Evolutionary conservation across 2,113 vertebrate genomes (phyloP), one percentile per base, ranked within the genome.

Genomic region (Speoplatyrhinus poulsoni): DNA sequence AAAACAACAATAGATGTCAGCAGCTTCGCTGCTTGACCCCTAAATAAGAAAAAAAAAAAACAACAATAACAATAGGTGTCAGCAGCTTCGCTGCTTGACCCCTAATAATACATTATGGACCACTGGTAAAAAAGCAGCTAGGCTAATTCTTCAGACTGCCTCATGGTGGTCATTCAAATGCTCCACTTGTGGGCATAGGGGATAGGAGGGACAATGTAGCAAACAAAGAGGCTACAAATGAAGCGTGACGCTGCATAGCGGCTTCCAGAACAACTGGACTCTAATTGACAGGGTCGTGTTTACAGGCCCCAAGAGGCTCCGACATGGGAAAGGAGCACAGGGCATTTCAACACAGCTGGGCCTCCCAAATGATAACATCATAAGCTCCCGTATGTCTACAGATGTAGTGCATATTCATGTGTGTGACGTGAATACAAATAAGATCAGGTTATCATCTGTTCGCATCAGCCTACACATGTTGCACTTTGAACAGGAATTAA

Each of bases 241-340:
- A 80, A 53, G 65, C 33, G 2, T 55, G 62, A 54, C 64, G 80
- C 69, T 80, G 58, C 70, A 73, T 52, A 69, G 65, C 69, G 65
- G 67, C 62, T 60, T 81, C 69, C 62, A 72, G 48, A 77, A 69
- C 47, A 83, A 67, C 75, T 67, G 54, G 55, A 67, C 75, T 84
- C 69, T 83, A 79, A 87, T 76, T 77, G 75, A 70, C 62, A 76
- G 64, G 52, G 65, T 70, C 47, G 65, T 60, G 69, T 68, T 71
- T 54, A 81, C 69, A 6, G 48, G 75, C 69, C 73, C 62, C 65
- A 32, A 68, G 73, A 77, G 72, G 64, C 10, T 74, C 67, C 73
- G 6, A 73, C 66, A 75, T 72, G 12, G n/a, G 41, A 67, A 41
- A 71, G 72, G 57, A 50, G 70, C 77, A 80, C 72, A 49, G 71